A percentile compares a stretch with the other conserved stretches of the same genome.
These are phyloP conservation scores for Metopolophium dirhodum DNA, from an alignment of 1,140 invertebrate species.

Conservation along the genomic window DNA sequence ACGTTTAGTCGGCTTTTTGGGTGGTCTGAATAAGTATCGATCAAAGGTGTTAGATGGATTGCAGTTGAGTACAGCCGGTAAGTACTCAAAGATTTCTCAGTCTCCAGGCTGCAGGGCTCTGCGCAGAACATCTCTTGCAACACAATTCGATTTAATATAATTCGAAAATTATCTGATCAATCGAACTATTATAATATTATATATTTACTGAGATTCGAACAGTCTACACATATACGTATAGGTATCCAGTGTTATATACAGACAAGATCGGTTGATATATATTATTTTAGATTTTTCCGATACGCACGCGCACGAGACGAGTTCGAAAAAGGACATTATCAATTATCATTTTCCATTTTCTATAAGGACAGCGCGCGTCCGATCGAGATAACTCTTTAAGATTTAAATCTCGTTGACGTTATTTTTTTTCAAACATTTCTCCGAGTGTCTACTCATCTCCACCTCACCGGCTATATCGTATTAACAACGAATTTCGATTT, in stretches of 20 bases:
- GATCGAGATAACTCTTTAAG: not conserved
- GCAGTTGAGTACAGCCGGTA: not conserved
- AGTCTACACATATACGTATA: not conserved
- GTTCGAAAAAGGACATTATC: not conserved
- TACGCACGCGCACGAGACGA: not conserved
- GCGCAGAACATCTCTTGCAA: not conserved
- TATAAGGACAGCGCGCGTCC: not conserved
- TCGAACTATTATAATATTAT: not conserved
- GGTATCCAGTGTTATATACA: not conserved
- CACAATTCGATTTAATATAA: not conserved
- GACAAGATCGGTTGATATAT: not conserved
- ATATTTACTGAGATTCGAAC: not conserved
- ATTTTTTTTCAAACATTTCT: not conserved
- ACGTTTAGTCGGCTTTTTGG: not conserved
- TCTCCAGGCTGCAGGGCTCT: not conserved
- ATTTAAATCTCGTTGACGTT: not conserved
- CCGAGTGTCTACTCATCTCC: not conserved
- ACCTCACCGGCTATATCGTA: not conserved
- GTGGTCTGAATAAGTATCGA: not conserved
- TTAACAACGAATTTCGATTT: conserved; percentile 25
- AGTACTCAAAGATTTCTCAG: not conserved
- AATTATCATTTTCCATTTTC: conserved; percentile 11
- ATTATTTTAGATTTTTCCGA: not conserved
- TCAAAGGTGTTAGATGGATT: not conserved
- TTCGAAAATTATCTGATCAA: not conserved